Percentiles rank a stretch among this genome's conserved stretches.
Evolutionary conservation across 2,113 vertebrate species (phyloP).

Genomic region (Galeopterus variegatus): DNA sequence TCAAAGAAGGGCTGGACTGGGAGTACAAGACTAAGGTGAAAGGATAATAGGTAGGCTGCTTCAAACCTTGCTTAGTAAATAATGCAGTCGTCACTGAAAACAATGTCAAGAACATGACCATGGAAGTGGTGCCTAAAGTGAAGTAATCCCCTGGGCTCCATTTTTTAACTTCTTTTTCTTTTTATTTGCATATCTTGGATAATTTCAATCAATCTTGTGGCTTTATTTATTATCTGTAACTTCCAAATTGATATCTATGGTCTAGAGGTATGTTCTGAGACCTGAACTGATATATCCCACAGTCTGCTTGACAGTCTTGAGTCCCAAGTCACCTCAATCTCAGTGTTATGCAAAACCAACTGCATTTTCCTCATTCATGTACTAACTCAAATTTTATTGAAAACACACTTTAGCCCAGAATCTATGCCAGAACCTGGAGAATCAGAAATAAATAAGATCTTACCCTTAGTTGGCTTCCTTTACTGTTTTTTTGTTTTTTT

Average conservation of each 20-base stretch:
- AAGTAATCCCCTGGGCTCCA: neutral
- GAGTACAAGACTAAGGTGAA: neutral
- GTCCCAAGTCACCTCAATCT: neutral
- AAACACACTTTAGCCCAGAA: neutral
- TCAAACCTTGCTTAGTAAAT: neutral
- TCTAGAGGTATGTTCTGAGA: neutral
- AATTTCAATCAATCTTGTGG: neutral
- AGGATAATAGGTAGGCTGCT: neutral
- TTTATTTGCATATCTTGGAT: neutral
- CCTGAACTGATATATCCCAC: neutral
- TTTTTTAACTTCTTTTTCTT: neutral
- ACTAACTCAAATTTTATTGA: neutral
- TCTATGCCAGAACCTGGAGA: neutral
- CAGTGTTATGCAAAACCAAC: neutral
- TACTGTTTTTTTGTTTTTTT: too few relatives aligned
- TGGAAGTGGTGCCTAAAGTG: neutral
- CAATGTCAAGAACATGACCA: neutral
- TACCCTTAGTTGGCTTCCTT: neutral
- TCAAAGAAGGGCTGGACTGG: neutral
- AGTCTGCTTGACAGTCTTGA: neutral
- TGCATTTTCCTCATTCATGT: neutral
- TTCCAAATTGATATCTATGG: neutral
- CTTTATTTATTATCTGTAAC: neutral
- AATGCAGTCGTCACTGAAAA: neutral
- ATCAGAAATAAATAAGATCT: conserved; percentile 10